Conservation (phyloP, 1,140 invertebrate genomes). For the Polypedilum pembai region DNA sequence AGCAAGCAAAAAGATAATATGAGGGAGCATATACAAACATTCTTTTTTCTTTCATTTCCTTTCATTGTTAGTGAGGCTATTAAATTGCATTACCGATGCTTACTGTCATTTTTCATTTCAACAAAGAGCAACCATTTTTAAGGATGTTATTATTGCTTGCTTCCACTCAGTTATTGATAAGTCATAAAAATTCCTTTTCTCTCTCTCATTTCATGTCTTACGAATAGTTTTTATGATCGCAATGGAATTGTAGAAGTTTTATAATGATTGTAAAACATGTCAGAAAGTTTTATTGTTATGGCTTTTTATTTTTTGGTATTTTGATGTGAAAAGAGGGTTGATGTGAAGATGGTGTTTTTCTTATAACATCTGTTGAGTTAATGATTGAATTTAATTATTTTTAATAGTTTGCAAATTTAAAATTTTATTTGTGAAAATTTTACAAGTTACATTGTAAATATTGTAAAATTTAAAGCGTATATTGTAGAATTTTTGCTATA, state of each 20-base stretch:
- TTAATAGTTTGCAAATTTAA: too few species aligned
- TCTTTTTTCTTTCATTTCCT: background rate
- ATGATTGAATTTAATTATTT: too few species aligned
- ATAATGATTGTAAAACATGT: conserved; percentile 15
- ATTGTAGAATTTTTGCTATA: too few species aligned
- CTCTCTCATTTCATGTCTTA: background rate
- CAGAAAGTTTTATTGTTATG: background rate
- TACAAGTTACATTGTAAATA: too few species aligned
- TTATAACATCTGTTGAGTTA: too few species aligned
- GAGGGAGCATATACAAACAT: background rate
- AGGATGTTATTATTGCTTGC: background rate
- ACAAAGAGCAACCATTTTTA: background rate
- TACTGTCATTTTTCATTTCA: conserved; percentile 15
- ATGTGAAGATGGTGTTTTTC: too few species aligned
- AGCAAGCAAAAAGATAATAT: background rate
- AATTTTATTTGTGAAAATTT: too few species aligned
- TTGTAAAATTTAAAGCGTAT: too few species aligned
- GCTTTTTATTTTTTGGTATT: too few species aligned
- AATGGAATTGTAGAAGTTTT: background rate
- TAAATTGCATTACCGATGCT: conserved; percentile 17
- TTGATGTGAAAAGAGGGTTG: too few species aligned
- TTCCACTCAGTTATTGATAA: background rate
- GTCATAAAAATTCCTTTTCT: conserved; percentile 12
- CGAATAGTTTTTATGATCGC: background rate
- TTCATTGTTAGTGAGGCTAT: conserved; percentile 15